These are phyloP conservation scores for Diplolepis rosae DNA, from an alignment of 2,888 invertebrate genomes.

Conservation along the genomic window DNA sequence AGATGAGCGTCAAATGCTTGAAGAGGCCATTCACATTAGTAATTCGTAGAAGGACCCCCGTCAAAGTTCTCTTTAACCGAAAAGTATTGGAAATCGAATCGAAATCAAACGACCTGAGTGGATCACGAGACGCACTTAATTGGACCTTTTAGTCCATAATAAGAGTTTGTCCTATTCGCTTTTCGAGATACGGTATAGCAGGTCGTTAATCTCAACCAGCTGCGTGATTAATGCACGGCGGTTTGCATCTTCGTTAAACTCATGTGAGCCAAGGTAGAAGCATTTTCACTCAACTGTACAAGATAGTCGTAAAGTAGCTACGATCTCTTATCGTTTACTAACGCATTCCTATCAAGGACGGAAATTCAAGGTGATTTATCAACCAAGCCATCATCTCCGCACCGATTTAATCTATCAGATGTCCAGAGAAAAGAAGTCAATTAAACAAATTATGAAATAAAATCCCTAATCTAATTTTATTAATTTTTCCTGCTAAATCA, in stretches of 20 bases:
- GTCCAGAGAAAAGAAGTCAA: neutral
- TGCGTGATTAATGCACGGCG: constrained; percentile 15
- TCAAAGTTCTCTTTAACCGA: constrained; percentile 2
- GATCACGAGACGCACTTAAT: constrained; percentile 10
- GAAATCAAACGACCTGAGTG: constrained; percentile 19
- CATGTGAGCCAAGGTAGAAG: neutral
- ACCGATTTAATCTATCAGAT: neutral
- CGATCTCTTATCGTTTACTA: neutral
- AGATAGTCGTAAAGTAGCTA: neutral
- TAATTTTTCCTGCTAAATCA: no score
- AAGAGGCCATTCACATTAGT: neutral
- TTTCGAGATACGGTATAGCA: constrained; percentile 2
- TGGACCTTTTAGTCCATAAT: constrained; percentile 22
- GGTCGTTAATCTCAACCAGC: constrained; percentile 19
- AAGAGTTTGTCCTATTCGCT: constrained; percentile 19
- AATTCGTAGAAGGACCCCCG: constrained; percentile 22
- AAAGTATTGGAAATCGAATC: constrained; percentile 6
- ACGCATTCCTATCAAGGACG: constrained; percentile 1
- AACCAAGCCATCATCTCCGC: neutral
- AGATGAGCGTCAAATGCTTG: neutral
- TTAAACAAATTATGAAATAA: no score
- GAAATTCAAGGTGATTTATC: neutral
- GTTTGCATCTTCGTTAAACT: neutral
- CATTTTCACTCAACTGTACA: neutral
- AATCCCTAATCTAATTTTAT: no score